Percentiles rank a stretch among this genome's conserved stretches.
phyloP scores from a whole-genome alignment of 1,140 invertebrate genomes.

The Eciton burchellii region DNA sequence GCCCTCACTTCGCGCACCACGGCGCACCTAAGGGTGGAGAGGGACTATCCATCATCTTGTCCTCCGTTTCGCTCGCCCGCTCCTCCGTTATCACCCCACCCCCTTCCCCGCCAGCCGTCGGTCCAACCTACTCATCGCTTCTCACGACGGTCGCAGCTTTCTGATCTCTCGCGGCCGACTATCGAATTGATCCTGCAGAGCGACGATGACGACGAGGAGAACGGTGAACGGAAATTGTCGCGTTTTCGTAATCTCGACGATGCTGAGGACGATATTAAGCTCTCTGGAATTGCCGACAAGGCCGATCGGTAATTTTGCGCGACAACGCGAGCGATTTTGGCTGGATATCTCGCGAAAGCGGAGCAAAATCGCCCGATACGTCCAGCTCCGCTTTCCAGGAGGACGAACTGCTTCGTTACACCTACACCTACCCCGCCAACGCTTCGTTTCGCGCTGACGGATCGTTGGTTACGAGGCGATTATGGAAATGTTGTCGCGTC shows the following conservation, averaged over 20 bases:
- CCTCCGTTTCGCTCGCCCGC: slow-evolving; percentile 76
- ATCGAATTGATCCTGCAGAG: slow-evolving; percentile 44
- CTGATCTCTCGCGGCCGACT: slow-evolving; percentile 43
- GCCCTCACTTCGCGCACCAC: slow-evolving; percentile 79
- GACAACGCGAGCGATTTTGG: background rate
- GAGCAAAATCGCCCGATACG: background rate
- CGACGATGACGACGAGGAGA: slow-evolving; percentile 20
- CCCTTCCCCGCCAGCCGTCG: slow-evolving; percentile 40
- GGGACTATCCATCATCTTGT: slow-evolving; percentile 85
- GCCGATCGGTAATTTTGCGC: too few species aligned
- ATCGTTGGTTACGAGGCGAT: slow-evolving; percentile 52
- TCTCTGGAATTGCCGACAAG: too few species aligned
- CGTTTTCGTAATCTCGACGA: too few species aligned
- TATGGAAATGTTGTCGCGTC: slow-evolving; percentile 51
- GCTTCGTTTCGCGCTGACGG: slow-evolving; percentile 26
- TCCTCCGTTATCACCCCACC: slow-evolving; percentile 26
- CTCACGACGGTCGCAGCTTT: slow-evolving; percentile 51
- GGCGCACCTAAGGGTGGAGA: slow-evolving; percentile 76
- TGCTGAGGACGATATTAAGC: too few species aligned
- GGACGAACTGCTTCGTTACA: slow-evolving; percentile 33
- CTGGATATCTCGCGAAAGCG: slow-evolving; percentile 5
- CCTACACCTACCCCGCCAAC: background rate
- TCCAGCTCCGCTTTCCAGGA: slow-evolving; percentile 8
- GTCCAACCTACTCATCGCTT: slow-evolving; percentile 35
- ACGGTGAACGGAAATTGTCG: background rate